Base-by-base conservation (phyloP, 2,797 vertebrate species). In the Rhinogobio ventralis region DNA sequence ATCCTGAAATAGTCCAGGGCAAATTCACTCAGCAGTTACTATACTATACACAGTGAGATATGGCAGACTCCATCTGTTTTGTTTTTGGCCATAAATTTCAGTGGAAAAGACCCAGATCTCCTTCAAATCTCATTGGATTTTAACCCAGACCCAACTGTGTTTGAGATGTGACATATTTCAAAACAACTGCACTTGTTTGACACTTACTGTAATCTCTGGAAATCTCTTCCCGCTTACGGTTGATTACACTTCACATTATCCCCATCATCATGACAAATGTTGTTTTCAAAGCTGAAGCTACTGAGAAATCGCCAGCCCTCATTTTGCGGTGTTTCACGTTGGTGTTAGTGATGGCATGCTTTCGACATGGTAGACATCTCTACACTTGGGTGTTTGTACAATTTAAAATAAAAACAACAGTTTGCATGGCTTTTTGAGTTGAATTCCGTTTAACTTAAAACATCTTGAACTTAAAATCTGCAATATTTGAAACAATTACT, bases 201-300 rank as follows among this genome's bases (percentile, higher is more conserved):
- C 89, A 86, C 55, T 87, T 51, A n/a, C 64, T 83, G 83, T 84
- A 81, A 84, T 83, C 53, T 86, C 72, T 88, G 87, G 73, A 88
- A 81, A 85, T 79, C 81, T 68, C 71, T 80, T 81, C 30, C 64
- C 49, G 62, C 55, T 72, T 82, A 79, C 62, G 83, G 74, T 81
- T 82, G 51, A 80, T 86, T 87, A 87, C 77, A 62, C 46, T 69
- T 76, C 82, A 57, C 71, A 82, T 30, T 87, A 86, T 84, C 85
- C 79, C 83, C 86, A 82, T 83, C 74, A 62, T 53, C 76, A 46
- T 86, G 85, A 86, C 86, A 81, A 86, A 82, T 87, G 64, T 78
- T 86, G 85, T 89, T 89, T 87, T 88, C 78, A n/a, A 57, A 85
- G 82, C 77, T 72, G 80, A 85, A 2, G 45, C 51, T 86, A 45